These are phyloP conservation scores for Drosophila arizonae DNA, from an alignment of 1,140 invertebrate genomes.

Conservation along the genomic window DNA sequence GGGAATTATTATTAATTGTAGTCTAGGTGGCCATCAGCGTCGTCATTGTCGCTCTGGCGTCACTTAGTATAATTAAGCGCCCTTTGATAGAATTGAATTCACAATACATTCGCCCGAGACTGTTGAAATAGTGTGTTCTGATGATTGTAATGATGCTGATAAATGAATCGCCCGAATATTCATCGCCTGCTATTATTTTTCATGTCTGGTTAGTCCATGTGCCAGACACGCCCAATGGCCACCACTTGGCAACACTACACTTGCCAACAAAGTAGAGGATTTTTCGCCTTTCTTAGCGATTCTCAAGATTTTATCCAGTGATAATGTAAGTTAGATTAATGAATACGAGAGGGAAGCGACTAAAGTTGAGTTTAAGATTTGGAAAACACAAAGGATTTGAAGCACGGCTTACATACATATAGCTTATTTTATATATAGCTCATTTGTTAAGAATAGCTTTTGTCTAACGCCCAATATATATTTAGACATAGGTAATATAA, in stretches of 20 bases:
- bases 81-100: slow-evolving; percentile 74
- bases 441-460: too few relatives aligned
- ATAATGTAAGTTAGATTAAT: too few relatives aligned
- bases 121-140: slow-evolving; percentile 54
- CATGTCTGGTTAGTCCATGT: slow-evolving; percentile 13
- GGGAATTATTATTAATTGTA: slow-evolving; percentile 72
- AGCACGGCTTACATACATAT: too few relatives aligned
- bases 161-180: slow-evolving; percentile 67
- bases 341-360: too few relatives aligned
- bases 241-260: slow-evolving; percentile 10
- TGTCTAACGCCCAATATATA: too few relatives aligned
- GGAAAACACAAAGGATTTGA: too few relatives aligned
- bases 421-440: too few relatives aligned
- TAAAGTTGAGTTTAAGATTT: not conserved
- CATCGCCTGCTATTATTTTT: slow-evolving; percentile 50
- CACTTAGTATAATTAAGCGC: slow-evolving; percentile 77
- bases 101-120: slow-evolving; percentile 51
- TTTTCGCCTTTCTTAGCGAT: too few relatives aligned
- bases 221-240: not conserved
- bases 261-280: slow-evolving; percentile 19
- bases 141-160: slow-evolving; percentile 67
- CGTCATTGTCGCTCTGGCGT: slow-evolving; percentile 47
- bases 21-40: slow-evolving; percentile 43
- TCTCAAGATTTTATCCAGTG: too few relatives aligned
- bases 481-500: too few relatives aligned